These are phyloP conservation scores for Channallabes apus DNA, from an alignment of 2,797 vertebrate genomes.

Conservation along the genomic window DNA sequence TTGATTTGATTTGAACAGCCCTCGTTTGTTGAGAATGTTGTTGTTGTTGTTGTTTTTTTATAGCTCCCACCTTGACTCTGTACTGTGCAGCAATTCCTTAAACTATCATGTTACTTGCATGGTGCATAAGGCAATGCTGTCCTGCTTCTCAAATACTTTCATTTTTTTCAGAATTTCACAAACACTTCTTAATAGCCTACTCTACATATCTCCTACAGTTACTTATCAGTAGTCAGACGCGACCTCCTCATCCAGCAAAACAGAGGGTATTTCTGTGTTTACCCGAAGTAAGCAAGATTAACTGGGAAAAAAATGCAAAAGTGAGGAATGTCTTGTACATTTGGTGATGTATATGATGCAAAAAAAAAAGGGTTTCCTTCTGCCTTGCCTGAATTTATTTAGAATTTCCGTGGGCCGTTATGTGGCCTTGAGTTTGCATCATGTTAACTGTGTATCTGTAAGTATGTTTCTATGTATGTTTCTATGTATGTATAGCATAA, in stretches of 20 bases:
- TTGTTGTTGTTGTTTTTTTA: neutral
- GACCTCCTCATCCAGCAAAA: neutral
- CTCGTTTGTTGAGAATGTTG: too few species aligned
- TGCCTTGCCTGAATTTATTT: slow-evolving; percentile 57
- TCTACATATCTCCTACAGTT: slow-evolving; percentile 10
- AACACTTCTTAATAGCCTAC: slow-evolving; percentile 35
- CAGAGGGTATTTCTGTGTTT: slow-evolving; percentile 52
- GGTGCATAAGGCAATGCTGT: neutral
- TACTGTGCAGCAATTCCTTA: neutral
- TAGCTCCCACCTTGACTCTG: slow-evolving; percentile 2
- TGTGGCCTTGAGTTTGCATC: slow-evolving; percentile 36
- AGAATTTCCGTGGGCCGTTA: slow-evolving; percentile 30
- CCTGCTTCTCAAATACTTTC: slow-evolving; percentile 9
- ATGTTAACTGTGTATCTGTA: slow-evolving; percentile 49
- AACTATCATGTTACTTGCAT: neutral
- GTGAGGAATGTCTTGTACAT: slow-evolving; percentile 42
- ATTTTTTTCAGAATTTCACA: neutral
- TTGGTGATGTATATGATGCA: slow-evolving; percentile 49
- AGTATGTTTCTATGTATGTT: slow-evolving; percentile 56
- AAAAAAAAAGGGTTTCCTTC: slow-evolving; percentile 68
- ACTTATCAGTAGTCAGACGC: neutral
- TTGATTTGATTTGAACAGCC: neutral
- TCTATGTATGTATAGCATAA: slow-evolving; percentile 58
- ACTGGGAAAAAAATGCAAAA: slow-evolving; percentile 53
- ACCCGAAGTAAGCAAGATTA: slow-evolving; percentile 54